These are phyloP conservation scores for Apantesis nais DNA, from an alignment of 2,888 invertebrate genomes.

Conservation along the genomic window DNA sequence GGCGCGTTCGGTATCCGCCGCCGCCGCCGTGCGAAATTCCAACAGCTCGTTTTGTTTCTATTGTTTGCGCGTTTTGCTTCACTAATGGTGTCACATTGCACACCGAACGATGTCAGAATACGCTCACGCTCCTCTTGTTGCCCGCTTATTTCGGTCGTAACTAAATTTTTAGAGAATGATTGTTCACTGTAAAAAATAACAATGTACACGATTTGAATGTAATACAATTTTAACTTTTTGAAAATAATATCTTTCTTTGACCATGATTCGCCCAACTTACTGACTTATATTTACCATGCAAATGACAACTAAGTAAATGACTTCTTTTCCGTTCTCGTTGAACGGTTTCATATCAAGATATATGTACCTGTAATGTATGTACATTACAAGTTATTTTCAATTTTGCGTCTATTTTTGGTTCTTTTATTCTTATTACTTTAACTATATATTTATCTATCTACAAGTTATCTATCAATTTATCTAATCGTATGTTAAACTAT, in stretches of 20 bases:
- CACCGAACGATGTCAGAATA: constrained; percentile 70
- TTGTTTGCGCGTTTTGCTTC: constrained; percentile 67
- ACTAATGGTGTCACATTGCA: constrained; percentile 83
- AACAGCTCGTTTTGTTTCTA: constrained; percentile 66
- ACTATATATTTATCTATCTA: neutral
- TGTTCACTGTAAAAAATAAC: neutral
- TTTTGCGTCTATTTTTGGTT: neutral
- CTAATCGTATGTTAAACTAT: neutral
- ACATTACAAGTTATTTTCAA: neutral
- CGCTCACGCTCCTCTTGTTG: constrained; percentile 59
- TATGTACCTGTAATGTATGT: neutral
- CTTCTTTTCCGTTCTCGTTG: neutral
- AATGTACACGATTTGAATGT: neutral
- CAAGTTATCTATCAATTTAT: neutral
- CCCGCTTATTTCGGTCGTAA: constrained; percentile 65
- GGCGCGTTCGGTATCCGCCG: constrained; percentile 43
- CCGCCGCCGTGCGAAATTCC: constrained; percentile 73
- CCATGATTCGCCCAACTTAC: neutral
- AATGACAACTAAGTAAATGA: neutral
- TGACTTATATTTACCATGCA: neutral
- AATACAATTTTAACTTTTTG: neutral
- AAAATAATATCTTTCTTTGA: constrained; percentile 17
- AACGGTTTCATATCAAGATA: neutral
- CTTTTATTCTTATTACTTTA: neutral
- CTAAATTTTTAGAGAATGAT: constrained; percentile 54